Conservation (phyloP, 2,888 invertebrate genomes). For the Drosophila mercatorum region DNA sequence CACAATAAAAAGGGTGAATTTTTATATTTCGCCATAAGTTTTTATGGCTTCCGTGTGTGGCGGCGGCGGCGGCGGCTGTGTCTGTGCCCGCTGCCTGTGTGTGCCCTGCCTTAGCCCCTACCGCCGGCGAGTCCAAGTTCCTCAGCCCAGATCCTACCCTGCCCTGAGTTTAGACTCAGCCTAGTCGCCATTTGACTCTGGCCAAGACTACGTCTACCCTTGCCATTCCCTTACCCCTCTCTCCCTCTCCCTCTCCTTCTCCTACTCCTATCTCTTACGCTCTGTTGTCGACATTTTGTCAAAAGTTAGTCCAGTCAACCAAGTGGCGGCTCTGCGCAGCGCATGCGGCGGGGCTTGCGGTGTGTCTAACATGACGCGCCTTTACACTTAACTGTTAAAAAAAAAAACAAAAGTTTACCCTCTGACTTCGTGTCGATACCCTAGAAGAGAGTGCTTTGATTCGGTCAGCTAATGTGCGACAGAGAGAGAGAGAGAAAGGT, state of each 20-base stretch:
- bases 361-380: constrained; percentile 76
- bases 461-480: neutral
- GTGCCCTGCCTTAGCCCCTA: neutral
- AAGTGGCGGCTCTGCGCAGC: constrained; percentile 25
- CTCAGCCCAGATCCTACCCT: constrained; percentile 8
- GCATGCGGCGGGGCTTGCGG: constrained; percentile 45
- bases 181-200: constrained; percentile 34
- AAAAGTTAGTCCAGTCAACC: constrained; percentile 75
- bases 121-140: neutral
- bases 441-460: neutral
- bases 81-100: constrained; percentile 9
- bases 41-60: constrained; percentile 80
- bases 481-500: neutral
- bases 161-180: constrained; percentile 4
- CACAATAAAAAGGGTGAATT: constrained; percentile 80
- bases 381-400: constrained; percentile 72
- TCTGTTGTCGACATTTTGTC: constrained; percentile 65
- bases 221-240: neutral
- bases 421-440: constrained; percentile 1
- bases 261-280: constrained; percentile 3
- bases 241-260: neutral
- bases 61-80: constrained; percentile 38
- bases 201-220: constrained; percentile 2
- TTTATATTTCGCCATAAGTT: constrained; percentile 79
- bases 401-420: constrained; percentile 19